Evolutionary conservation across 2,113 vertebrate genomes (phyloP).

Genomic region (Sinosuthora webbiana): DNA sequence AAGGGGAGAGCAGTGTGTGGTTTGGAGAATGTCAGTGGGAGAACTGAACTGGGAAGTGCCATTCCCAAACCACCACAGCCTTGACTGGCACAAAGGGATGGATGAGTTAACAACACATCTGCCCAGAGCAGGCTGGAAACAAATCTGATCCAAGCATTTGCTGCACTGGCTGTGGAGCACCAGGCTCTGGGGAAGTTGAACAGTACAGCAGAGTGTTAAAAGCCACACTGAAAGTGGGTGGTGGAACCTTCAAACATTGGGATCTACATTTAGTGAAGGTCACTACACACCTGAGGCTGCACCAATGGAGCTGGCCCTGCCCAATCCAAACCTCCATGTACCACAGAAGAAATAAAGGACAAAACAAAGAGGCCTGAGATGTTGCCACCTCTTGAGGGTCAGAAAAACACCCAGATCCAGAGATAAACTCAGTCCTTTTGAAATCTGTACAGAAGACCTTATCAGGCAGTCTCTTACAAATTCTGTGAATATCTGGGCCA

Average conservation of each 20-base stretch:
- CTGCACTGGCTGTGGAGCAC: background rate
- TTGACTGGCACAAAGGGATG: background rate
- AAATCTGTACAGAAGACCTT: background rate
- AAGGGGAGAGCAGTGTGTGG: background rate
- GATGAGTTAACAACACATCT: background rate
- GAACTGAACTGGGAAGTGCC: no score
- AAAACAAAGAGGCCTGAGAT: background rate
- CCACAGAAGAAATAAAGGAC: background rate
- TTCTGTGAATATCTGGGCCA: background rate
- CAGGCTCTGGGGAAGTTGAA: background rate
- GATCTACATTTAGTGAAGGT: background rate
- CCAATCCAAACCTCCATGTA: background rate
- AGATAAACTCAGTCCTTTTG: background rate
- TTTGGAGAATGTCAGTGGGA: background rate
- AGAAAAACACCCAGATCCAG: background rate
- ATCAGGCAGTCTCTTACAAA: background rate
- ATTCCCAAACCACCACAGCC: background rate
- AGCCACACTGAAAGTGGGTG: background rate
- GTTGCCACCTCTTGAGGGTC: background rate
- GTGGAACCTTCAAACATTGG: background rate
- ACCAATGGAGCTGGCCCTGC: background rate
- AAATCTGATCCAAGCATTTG: background rate
- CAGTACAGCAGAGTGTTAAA: background rate
- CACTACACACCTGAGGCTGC: background rate
- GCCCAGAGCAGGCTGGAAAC: background rate